These are phyloP conservation scores for Nomada fucata DNA, from an alignment of 2,888 invertebrate species.

Conservation along the genomic window DNA sequence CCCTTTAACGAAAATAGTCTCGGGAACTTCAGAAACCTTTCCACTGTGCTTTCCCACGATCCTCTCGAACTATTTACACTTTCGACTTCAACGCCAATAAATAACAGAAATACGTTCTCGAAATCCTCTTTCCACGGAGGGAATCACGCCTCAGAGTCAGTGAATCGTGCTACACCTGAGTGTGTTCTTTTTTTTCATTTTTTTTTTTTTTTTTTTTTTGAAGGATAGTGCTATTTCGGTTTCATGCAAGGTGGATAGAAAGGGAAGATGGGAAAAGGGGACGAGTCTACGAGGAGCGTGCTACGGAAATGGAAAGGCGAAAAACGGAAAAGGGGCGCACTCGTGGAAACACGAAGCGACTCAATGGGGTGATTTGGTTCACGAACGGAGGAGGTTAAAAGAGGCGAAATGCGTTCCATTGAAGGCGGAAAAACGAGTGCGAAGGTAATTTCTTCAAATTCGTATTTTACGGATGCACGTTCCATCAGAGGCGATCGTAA, in stretches of 20 bases:
- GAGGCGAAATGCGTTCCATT: conserved; percentile 67
- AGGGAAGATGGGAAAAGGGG: neutral
- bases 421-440: conserved; percentile 40
- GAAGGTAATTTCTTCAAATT: conserved; percentile 45
- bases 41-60: neutral
- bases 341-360: conserved; percentile 63
- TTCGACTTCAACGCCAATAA: conserved; percentile 22
- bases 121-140: conserved; percentile 25
- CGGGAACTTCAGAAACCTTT: neutral
- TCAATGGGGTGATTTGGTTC: conserved; percentile 62
- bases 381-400: conserved; percentile 28
- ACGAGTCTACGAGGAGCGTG: conserved; percentile 33
- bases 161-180: conserved; percentile 47
- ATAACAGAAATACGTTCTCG: conserved; percentile 22
- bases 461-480: conserved; percentile 29
- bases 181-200: neutral
- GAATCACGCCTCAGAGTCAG: conserved; percentile 35
- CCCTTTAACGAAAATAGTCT: neutral
- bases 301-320: conserved; percentile 59
- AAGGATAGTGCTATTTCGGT: conserved; percentile 14
- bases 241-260: conserved; percentile 18
- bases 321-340: conserved; percentile 61
- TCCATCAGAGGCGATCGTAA: conserved; percentile 20
- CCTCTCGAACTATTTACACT: conserved; percentile 27
- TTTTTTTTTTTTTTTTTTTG: neutral